Evolutionary conservation across 2,888 invertebrate genomes (phyloP), one percentile per base, ranked within the genome.

Genomic region (Boloria selene): DNA sequence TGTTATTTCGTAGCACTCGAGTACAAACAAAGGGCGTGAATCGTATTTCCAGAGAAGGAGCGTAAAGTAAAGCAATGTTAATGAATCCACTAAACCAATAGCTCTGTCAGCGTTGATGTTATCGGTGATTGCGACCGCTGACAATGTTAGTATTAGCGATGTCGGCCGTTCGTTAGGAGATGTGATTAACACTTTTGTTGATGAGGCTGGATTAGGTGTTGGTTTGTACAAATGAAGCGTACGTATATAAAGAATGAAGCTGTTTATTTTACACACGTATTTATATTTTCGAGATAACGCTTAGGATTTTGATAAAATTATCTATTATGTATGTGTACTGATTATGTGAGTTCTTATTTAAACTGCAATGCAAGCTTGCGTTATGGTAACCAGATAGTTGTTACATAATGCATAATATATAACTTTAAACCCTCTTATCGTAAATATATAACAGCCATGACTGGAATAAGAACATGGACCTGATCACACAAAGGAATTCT

Each of bases 81-180:
- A 64, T 64, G 64, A 64, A 64, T 58, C 58, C 64, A 53, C 64
- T 51, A 61, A 67, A 44, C 58, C 69, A 47, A 67, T 69, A 53
- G 64, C 67, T 54, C 55, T 44, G 67, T 67, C 69, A 69, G 64
- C 67, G 56, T 56, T 26, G 56, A 55, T 54, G 44, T 61, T 61
- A 67, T 69, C 61, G 47, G 58, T 59, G 66, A 67, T 59, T 67
- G 66, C 49, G 62, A 67, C 56, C 58, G 62, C 62, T 63, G 62
- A 67, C 66, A 54, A 63, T 63, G 66, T 67, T 67, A 67, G 64
- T 51, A 64, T 52, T 59, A 52, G 64, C 64, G 58, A 52, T 47
- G 16, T 45, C 17, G 17, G 59, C 45, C 53, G 53, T 53, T 64
- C 64, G 64, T 64, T 64, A 64, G 64, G 22, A 51, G 51, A 64